Conservation (phyloP, 2,888 invertebrate genomes). For the Scaeva pyrastri region DNA sequence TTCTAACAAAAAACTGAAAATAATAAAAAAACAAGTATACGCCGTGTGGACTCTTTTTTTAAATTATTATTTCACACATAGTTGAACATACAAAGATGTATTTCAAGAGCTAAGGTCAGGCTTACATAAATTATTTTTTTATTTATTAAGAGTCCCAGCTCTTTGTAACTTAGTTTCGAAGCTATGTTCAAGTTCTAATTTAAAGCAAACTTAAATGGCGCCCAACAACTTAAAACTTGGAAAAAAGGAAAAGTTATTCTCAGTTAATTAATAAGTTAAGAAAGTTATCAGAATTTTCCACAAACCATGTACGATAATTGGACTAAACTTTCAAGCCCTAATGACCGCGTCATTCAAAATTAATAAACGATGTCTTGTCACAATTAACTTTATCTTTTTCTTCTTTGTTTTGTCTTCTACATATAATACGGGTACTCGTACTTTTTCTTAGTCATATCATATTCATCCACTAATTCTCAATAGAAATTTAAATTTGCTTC, state of each 20-base stretch:
- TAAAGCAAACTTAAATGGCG: background rate
- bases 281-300: background rate
- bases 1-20: background rate
- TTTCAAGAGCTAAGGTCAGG: too few relatives aligned
- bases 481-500: conserved; percentile 60
- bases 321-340: background rate
- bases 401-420: background rate
- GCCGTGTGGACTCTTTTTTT: too few relatives aligned
- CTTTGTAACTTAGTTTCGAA: too few relatives aligned
- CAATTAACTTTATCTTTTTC: background rate
- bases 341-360: conserved; percentile 22
- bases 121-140: too few relatives aligned
- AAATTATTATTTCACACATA: too few relatives aligned
- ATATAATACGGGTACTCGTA: conserved; percentile 16
- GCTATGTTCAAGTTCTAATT: background rate
- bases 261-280: background rate
- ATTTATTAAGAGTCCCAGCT: too few relatives aligned
- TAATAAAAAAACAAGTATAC: background rate
- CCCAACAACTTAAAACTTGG: conserved; percentile 2
- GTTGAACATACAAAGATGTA: too few relatives aligned
- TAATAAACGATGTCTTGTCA: conserved; percentile 56
- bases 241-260: background rate
- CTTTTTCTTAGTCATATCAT: conserved; percentile 40
- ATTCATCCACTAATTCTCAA: conserved; percentile 64
- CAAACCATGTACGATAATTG: background rate